These are phyloP conservation scores for Yponomeuta malinellus DNA, from an alignment of 2,888 invertebrate genomes.

Conservation along the genomic window DNA sequence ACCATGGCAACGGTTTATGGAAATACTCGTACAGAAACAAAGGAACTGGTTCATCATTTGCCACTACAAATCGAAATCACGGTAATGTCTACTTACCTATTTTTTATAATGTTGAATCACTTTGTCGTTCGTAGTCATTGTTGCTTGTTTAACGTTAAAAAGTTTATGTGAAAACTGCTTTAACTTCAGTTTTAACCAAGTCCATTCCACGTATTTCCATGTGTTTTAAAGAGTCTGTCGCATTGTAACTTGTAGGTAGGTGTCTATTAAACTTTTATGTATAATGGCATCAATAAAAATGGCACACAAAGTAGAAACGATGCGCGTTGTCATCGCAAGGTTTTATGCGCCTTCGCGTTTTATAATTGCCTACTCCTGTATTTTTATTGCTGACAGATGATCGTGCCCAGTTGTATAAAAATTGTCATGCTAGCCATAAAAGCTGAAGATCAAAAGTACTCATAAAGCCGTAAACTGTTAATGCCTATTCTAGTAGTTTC, in stretches of 20 bases:
- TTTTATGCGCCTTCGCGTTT: slow-evolving; percentile 44
- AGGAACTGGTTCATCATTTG: not conserved
- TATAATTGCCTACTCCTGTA: not conserved
- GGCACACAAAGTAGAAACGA: slow-evolving; percentile 50
- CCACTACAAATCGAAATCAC: not conserved
- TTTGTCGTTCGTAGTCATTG: not conserved
- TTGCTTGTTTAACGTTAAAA: not conserved
- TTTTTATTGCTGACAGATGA: slow-evolving; percentile 4
- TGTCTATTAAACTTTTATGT: slow-evolving; percentile 15
- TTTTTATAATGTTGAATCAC: not conserved
- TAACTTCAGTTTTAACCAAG: too few relatives aligned
- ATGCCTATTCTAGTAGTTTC: too few relatives aligned
- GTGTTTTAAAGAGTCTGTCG: not conserved
- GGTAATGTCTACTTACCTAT: not conserved
- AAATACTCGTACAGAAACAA: slow-evolving; percentile 13
- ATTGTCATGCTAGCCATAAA: not conserved
- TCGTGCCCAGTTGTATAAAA: not conserved
- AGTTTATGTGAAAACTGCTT: not conserved
- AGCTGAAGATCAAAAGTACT: not conserved
- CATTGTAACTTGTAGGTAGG: slow-evolving; percentile 6
- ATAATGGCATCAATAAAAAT: slow-evolving; percentile 41
- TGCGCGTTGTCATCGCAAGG: slow-evolving; percentile 55
- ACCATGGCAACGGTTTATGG: slow-evolving; percentile 12
- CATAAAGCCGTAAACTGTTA: slow-evolving; percentile 8
- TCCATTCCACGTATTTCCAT: too few relatives aligned